Percentiles rank a stretch among this genome's conserved stretches.
Conservation (phyloP, 2,113 vertebrate species). For the Peromyscus maniculatus region DNA sequence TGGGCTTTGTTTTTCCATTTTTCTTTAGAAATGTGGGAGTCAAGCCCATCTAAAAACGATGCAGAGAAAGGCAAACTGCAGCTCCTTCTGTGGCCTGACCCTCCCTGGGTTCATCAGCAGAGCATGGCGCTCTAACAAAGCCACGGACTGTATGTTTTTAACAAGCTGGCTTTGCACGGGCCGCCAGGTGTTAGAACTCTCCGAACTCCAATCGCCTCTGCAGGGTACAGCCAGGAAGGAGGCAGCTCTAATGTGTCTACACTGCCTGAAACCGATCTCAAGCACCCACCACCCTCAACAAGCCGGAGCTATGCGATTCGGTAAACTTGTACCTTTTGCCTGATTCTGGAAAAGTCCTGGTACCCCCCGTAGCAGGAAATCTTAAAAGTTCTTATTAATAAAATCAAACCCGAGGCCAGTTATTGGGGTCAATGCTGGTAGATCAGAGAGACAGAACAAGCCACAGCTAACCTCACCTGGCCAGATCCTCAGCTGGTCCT, state of each 20-base stretch:
- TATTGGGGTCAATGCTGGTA: no score
- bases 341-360: neutral
- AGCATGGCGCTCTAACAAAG: neutral
- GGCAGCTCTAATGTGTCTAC: neutral
- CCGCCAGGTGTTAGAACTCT: conserved; percentile 5
- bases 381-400: no score
- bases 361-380: neutral
- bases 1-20: neutral
- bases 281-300: neutral
- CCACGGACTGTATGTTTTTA: neutral
- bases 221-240: neutral
- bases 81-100: neutral
- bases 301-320: neutral
- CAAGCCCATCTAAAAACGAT: conserved; percentile 33
- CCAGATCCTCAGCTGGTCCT: no score
- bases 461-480: no score
- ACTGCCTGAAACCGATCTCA: neutral
- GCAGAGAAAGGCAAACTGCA: neutral
- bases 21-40: conserved; percentile 38
- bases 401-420: no score
- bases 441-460: no score
- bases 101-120: conserved; percentile 6
- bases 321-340: neutral
- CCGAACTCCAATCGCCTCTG: neutral
- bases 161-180: neutral